Base-by-base conservation (phyloP, 64 coral and sea anemone genomes). In the Anthopleura sola region DNA sequence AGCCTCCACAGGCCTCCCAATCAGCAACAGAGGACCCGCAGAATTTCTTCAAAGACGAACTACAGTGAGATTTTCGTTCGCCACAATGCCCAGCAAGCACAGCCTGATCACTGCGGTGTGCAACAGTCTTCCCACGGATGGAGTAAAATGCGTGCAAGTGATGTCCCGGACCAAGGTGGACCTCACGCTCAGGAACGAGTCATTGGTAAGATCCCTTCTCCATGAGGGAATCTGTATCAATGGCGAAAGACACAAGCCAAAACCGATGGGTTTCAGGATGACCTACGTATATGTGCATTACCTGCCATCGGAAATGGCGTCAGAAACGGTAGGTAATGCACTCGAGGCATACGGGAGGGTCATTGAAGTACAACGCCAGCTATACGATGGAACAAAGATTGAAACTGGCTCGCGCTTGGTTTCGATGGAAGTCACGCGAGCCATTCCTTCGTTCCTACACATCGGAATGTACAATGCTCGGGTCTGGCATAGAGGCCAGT, bases 61-160 rank as follows among this genome's bases (percentile, higher is more conserved):
- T 23, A 62, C 58, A 8, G 23, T 62, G 3, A 20, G 58, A 62
- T 62, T 62, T 24, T 5, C 0, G 9, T 62, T 62, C 21, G 58
- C 2, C 1, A 0, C 2, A 24, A 4, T 24, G 19, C 58, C 58
- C 1, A 20, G 3, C 1, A 24, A 8, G 0, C 1, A 2, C 1
- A 21, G 24, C 5, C 2, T 62, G 1, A 62, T 62, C 2, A 3
- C 2, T 5, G 19, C 58, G 1, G 23, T 62, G 24, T 24, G 58
- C 3, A 24, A 24, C 5, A 21, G 6, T 21, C 6, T 62, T 24
- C 19, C 18, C 21, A n/a, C 2, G 58, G 58, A 62, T 20, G 6
- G 20, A 24, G 58, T 62, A 3, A 62, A 62, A 62, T 62, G 58
- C 58, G 8, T 62, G 3, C 58, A 62, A 20, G 24, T 2, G 2